A percentile compares a stretch with the other conserved stretches of the same genome.
Evolutionary conservation across 2,113 vertebrate species (phyloP).

Genomic region (Chitala chitala): DNA sequence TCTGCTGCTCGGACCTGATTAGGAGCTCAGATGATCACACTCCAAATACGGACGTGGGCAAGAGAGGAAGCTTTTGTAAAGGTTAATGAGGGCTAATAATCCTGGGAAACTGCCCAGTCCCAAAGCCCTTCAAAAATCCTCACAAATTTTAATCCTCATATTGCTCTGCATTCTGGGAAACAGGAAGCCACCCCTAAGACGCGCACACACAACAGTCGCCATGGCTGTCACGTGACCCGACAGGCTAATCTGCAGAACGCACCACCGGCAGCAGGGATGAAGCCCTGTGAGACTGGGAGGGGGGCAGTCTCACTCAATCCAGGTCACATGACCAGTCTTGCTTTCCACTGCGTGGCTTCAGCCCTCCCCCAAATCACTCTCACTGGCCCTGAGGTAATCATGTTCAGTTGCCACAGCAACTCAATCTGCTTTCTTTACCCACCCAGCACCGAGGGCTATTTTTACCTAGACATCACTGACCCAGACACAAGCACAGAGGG

Average conservation of each 20-base stretch:
- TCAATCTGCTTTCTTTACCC: conserved; percentile 51
- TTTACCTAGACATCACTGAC: conserved; percentile 52
- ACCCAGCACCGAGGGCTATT: conserved; percentile 56
- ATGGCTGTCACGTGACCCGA: not conserved
- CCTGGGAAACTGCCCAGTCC: not conserved
- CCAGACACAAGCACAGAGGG: conserved; percentile 11
- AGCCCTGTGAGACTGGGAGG: not conserved
- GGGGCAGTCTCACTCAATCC: not conserved
- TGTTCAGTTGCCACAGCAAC: conserved; percentile 69
- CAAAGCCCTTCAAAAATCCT: not conserved
- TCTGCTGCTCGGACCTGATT: too few relatives aligned
- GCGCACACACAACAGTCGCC: too few relatives aligned
- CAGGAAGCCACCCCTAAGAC: conserved; percentile 3
- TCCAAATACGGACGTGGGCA: not conserved
- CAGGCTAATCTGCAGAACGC: not conserved
- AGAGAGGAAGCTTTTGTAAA: not conserved
- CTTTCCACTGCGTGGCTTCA: too few relatives aligned
- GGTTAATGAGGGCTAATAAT: not conserved
- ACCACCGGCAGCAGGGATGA: not conserved
- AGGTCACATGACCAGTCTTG: not conserved
- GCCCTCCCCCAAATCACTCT: conserved; percentile 27
- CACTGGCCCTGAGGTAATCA: conserved; percentile 59
- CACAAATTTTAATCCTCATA: not conserved
- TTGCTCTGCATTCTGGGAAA: not conserved
- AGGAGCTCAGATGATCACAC: too few relatives aligned